Base-by-base conservation (phyloP, 2,888 invertebrate species). In the Parnassius orleans region DNA sequence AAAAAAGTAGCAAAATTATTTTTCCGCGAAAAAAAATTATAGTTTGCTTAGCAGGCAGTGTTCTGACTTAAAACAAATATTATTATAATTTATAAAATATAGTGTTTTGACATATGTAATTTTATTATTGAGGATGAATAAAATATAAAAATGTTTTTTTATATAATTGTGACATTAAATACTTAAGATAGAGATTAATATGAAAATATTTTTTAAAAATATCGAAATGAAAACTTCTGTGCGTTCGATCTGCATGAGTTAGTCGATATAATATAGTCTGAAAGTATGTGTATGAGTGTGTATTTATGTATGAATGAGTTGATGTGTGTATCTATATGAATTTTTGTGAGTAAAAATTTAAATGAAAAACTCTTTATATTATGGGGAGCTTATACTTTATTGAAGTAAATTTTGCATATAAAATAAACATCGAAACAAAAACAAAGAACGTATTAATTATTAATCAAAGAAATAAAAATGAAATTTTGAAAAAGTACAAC, bases 401-500 rank as follows among this genome's bases (percentile, higher is more conserved):
- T 19, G 62, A 60, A 60, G 53, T 65, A 59, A 53, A 61, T 65
- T 65, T 65, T 58, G 53, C 46, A 63, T 63, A 61, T 57, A 53
- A 50, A 57, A 57, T 43, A 48, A 58, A 60, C 57, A 56, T 64
- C 24, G 58, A 60, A 67, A 67, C 14, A 63, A 65, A 66, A 65
- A 63, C 57, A 65, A 64, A 47, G 47, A 47, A 47, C 47, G 47
- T 47, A 47, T 47, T 52, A 65, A 59, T 66, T 63, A 63, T 57
- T 57, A 59, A 50, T 55, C 59, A 63, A 54, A 60, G 52, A 60
- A 63, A 59, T 66, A 53, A 60, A 59, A 53, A 52, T 50, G 41
- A 58, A 59, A 52, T 48, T 53, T 44, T 53, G 41, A 46, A 51
- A 60, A 15, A 59, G n/a, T 55, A 62, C 56, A 60, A 61, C 59